Conservation (phyloP, 2,113 vertebrate species). For the Apteryx owenii region DNA sequence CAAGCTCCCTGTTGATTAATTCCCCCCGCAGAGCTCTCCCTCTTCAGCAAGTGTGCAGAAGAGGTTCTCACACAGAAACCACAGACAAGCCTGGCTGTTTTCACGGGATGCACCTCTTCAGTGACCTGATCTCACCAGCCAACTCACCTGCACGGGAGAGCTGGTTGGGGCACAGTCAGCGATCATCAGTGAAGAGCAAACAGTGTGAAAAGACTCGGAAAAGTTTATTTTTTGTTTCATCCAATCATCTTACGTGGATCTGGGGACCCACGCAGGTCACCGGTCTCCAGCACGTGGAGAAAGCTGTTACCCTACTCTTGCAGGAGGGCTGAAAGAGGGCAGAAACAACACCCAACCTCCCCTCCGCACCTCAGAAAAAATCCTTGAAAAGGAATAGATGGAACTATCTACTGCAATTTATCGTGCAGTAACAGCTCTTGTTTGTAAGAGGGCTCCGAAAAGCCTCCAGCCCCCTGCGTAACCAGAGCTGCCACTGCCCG, state of each 20-base stretch:
- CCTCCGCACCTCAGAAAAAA: not conserved
- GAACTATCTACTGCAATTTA: not conserved
- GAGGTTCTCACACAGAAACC: not conserved
- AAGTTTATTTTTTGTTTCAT: not conserved
- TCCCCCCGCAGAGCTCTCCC: not conserved
- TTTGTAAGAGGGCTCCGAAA: not conserved
- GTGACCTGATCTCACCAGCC: not conserved
- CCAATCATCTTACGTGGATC: not conserved
- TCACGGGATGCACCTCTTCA: not conserved
- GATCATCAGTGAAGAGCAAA: not conserved
- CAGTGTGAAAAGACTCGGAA: not conserved
- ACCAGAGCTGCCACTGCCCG: not conserved
- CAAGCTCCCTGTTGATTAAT: not conserved
- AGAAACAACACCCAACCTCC: not conserved
- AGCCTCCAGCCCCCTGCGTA: not conserved
- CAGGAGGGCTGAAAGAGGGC: not conserved
- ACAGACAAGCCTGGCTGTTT: not conserved
- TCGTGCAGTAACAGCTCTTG: not conserved
- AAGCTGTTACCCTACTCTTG: not conserved
- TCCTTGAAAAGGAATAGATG: not conserved
- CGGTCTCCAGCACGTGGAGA: not conserved
- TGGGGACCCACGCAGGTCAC: not conserved
- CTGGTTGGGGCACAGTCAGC: rapidly evolving
- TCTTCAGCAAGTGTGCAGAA: not conserved
- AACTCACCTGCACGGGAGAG: not conserved